Conservation (phyloP, 2,797 vertebrate species). For the Anniella stebbinsi region DNA sequence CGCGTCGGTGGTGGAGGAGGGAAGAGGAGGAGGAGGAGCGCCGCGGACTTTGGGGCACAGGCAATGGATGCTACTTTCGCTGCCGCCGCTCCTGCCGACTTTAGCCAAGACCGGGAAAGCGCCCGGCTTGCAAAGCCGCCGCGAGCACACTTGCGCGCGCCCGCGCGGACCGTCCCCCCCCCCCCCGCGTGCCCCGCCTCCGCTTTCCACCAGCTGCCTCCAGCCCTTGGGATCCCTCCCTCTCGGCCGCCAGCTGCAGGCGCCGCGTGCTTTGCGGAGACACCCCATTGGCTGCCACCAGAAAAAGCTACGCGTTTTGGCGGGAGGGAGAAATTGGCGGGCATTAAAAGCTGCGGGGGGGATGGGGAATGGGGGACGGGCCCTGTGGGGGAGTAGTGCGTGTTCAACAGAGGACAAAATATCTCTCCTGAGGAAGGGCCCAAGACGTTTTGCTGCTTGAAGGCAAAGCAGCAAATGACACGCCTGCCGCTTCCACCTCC, state of each 20-base stretch:
- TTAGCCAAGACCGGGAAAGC: slow-evolving; percentile 61
- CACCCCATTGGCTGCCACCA: not conserved
- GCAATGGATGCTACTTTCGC: slow-evolving; percentile 48
- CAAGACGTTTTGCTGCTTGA: not conserved
- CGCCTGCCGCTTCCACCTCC: not conserved
- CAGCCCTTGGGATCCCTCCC: not conserved
- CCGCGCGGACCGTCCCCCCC: not conserved
- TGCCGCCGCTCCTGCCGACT: slow-evolving; percentile 32
- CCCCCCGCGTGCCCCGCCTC: not conserved
- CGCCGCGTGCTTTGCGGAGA: not conserved
- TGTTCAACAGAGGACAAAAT: no score
- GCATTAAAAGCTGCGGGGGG: not conserved
- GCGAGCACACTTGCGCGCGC: not conserved
- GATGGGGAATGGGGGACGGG: no score
- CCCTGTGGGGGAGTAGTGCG: not conserved
- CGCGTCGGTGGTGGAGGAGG: slow-evolving; percentile 42
- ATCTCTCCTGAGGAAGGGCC: not conserved
- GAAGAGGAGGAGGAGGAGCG: slow-evolving; percentile 48
- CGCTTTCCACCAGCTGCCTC: slow-evolving; percentile 24
- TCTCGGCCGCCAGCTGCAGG: not conserved
- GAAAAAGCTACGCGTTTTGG: not conserved
- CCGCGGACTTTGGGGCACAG: slow-evolving; percentile 3
- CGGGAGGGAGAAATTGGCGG: not conserved
- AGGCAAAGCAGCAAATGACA: not conserved
- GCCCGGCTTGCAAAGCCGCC: slow-evolving; percentile 29